Conservation (phyloP, 2,113 vertebrate species). For the Climacteris rufus region DNA sequence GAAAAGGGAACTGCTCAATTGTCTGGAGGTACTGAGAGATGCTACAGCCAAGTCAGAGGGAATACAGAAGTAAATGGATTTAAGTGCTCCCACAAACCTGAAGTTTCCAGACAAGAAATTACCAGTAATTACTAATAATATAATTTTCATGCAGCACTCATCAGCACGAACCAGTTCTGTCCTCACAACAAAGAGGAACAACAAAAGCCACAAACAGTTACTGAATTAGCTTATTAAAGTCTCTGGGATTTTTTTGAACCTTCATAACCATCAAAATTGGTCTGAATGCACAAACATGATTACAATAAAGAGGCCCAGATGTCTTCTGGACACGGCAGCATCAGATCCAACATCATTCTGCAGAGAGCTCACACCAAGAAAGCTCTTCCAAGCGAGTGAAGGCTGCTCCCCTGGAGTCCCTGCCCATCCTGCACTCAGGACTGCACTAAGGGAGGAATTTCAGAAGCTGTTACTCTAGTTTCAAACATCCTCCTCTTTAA, state of each 20-base stretch:
- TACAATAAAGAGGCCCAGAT: conserved; percentile 23
- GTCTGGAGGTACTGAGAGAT: conserved; percentile 14
- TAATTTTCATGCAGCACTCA: conserved; percentile 49
- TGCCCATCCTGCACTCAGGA: background rate
- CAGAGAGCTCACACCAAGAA: background rate
- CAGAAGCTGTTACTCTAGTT: background rate
- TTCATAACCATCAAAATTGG: conserved; percentile 37
- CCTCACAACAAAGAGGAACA: conserved; percentile 54
- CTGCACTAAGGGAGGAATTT: background rate
- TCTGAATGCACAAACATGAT: conserved; percentile 35
- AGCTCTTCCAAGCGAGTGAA: background rate
- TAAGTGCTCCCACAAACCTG: conserved; percentile 51
- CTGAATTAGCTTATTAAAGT: conserved; percentile 40
- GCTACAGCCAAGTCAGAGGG: conserved; percentile 45
- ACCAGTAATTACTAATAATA: conserved; percentile 64
- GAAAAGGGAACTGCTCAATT: conserved; percentile 67
- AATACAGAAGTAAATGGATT: conserved; percentile 52
- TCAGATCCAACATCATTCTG: background rate
- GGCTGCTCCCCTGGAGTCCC: background rate
- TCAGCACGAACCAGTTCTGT: conserved; percentile 22
- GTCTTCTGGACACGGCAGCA: background rate
- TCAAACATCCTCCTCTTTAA: background rate
- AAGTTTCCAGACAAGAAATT: conserved; percentile 58
- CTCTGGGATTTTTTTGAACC: conserved; percentile 41
- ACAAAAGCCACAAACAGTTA: conserved; percentile 55